These are phyloP conservation scores for Pyrocoelia pectoralis DNA, from an alignment of 2,888 invertebrate genomes.

Conservation along the genomic window DNA sequence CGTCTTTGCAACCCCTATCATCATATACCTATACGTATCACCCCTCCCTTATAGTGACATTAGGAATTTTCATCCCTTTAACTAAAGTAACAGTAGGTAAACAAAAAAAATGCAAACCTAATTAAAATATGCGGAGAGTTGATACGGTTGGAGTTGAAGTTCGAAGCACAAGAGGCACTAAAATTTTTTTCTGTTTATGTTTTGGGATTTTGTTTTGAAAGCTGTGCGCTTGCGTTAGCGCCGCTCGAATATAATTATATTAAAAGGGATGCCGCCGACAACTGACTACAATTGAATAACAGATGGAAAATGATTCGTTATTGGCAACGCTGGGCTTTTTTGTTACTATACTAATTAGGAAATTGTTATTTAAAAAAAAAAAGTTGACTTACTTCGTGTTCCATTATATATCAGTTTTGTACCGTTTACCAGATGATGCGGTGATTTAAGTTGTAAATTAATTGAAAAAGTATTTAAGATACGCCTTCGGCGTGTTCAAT, in stretches of 20 bases:
- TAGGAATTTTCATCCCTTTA: no score
- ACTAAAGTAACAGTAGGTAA: no score
- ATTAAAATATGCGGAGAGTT: no score
- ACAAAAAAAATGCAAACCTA: background rate
- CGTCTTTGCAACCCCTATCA: no score
- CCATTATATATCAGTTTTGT: background rate
- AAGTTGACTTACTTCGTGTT: background rate
- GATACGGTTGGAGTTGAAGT: no score
- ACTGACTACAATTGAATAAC: background rate
- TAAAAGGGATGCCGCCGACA: background rate
- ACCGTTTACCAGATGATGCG: constrained; percentile 8
- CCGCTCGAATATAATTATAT: background rate
- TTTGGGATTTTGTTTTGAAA: background rate
- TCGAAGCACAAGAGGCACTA: background rate
- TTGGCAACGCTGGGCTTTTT: background rate
- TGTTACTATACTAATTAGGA: no score
- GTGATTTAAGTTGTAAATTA: background rate
- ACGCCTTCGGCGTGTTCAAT: background rate
- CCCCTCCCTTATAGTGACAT: no score
- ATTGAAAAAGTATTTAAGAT: background rate
- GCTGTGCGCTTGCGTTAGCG: background rate
- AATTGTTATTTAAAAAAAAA: background rate
- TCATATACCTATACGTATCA: no score
- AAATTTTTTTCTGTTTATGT: background rate
- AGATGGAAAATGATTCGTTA: background rate